Evolutionary conservation across 1,140 invertebrate genomes (phyloP).

Genomic region (Euglossa dilemma): DNA sequence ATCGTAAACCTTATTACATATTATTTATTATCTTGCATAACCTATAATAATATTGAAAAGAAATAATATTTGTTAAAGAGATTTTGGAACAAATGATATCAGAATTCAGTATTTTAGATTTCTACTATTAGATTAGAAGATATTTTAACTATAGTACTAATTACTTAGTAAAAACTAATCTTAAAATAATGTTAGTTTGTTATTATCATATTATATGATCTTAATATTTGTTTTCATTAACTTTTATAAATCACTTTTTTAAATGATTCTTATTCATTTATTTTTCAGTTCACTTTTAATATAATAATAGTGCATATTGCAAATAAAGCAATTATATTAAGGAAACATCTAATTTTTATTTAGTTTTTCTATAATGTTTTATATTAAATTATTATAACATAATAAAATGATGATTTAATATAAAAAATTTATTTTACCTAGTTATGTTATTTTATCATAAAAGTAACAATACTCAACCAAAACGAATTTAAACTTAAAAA

Average conservation of each 20-base stretch:
- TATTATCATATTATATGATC: not conserved
- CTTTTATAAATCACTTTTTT: too few species aligned
- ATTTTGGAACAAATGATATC: not conserved
- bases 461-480: not conserved
- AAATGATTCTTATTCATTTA: not conserved
- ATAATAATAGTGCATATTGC: too few species aligned
- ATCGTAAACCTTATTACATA: not conserved
- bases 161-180: not conserved
- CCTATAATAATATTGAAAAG: not conserved
- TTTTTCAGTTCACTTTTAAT: not conserved
- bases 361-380: not conserved
- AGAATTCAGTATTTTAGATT: not conserved
- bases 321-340: not conserved
- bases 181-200: not conserved
- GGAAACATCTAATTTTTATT: not conserved
- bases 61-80: not conserved
- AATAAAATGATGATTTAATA: not conserved
- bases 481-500: not conserved
- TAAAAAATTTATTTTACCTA: not conserved
- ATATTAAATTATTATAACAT: not conserved
- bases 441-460: not conserved
- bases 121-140: not conserved
- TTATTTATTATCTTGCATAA: constrained; percentile 13
- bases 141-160: not conserved
- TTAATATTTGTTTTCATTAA: constrained; percentile 1